Base-by-base conservation (phyloP, 2,797 vertebrate species). In the Morelia viridis region DNA sequence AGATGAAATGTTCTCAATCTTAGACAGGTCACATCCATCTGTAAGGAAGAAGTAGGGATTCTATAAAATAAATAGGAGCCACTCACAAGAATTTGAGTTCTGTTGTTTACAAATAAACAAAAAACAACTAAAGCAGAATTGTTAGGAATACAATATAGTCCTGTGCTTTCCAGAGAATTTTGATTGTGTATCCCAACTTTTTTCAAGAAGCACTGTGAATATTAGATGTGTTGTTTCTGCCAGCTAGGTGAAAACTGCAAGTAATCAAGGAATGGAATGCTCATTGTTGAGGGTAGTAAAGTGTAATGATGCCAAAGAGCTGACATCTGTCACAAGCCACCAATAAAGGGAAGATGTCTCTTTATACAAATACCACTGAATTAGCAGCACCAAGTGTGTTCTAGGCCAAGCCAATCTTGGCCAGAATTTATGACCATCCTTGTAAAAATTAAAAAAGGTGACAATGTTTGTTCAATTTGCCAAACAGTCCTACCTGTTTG, bases 1-100 rank as follows among this genome's bases (percentile, higher is more conserved):
- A 94, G 84, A 92, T 96, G 95, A 96, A 95, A 95, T 88, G 88
- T 96, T 95, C 95, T 91, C 92, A 90, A 93, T 96, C 94, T 96
- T 95, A 94, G 93, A 57, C 41, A 93, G 95, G 96, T 96, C 92
- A 85, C 80, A 95, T 94, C 91, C 93, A 93, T 96, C 90, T 96
- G 94, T 92, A 94, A 94, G 92, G 88, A 94, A 89, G 94, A 91
- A 95, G 92, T 4, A 92, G 53, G 35, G 85, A 11, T 80, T 46
- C 71, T 46, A 80, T 46, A 41, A 80, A 80, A 46, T 46, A 46
- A 80, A 68, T 68, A 28, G 15, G 13, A 80, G 46, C 3, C 7
- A 80, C 11, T 80, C 11, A 46, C 19, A 24, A 80, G 19, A 80
- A 80, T 80, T 46, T 80, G 22, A 80, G 41, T 46, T 46, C 19